Evolutionary conservation across 1,140 invertebrate genomes (phyloP), one percentile per base, ranked within the genome.

Genomic region (Copidosoma floridanum): DNA sequence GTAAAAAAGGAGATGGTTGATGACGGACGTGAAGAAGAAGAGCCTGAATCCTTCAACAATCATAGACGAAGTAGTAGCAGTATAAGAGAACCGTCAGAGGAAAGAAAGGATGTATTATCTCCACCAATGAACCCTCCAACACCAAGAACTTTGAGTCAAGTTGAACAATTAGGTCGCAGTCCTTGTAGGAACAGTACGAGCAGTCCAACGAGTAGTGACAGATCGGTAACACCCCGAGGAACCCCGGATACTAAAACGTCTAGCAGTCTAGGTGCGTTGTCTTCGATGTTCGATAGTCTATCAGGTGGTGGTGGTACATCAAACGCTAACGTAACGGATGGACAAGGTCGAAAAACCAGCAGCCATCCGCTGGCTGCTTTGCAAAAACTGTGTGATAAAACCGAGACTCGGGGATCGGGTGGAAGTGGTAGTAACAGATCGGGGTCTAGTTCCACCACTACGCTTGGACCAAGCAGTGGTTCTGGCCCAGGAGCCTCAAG

Each of bases 341-440:
- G 81, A 7, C 82, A 81, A 60, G 77, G 76, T 2, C 89, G 89
- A 44, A 83, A 86, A 59, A 82, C 85, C 5, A 89, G 88, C 64
- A 89, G 89, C 66, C 92, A 94, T 79, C 95, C 95, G 18, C 77
- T 98, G 61, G 93, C 94, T 11, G 94, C 94, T 7, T 78, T 98
- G 41, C 94, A 97, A 71, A 96, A 96, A 74, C 85, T 97, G 11
- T 94, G 95, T 78, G 94, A 97, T 77, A 96, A 95, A 81, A 94
- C 93, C 65, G 92, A 95, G 78, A 93, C 87, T 40, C 86, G 79
- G 52, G 69, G 69, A 21, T 59, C 71, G 1, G 32, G 64, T n/a
- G 64, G 65, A 1, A 66, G 65, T 24, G 55, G 62, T 12, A 48
- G 61, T 10, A 56, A 61, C 0, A 68, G 71, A 52, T 69, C 74